Conservation (phyloP, 2,888 invertebrate species). For the Diogma glabrata region DNA sequence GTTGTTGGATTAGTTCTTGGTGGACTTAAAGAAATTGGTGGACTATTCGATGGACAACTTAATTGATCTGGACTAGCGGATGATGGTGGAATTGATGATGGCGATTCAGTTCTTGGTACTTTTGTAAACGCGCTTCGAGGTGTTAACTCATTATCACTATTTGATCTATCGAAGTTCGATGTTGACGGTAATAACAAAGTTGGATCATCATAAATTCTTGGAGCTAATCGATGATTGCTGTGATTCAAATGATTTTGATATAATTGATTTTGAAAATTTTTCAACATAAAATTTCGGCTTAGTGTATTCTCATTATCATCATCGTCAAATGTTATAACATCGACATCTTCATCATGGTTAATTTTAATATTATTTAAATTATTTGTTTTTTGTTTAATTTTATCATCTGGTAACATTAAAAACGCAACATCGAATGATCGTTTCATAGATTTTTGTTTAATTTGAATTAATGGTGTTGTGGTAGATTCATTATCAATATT, state of each 20-base stretch:
- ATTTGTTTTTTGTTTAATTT: conserved; percentile 52
- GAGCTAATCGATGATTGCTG: conserved; percentile 19
- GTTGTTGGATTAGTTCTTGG: conserved; percentile 26
- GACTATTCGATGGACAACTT: conserved; percentile 69
- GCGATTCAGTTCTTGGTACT: conserved; percentile 41
- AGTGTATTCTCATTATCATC: conserved; percentile 3
- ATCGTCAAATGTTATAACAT: conserved; percentile 31
- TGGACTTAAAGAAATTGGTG: conserved; percentile 50
- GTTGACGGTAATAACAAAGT: conserved; percentile 23
- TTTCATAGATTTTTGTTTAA: conserved; percentile 47
- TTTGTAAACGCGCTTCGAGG: conserved; percentile 78
- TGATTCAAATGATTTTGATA: conserved; percentile 24
- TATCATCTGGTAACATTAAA: conserved; percentile 77
- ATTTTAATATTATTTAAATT: conserved; percentile 30
- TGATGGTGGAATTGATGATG: conserved; percentile 52
- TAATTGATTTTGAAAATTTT: conserved; percentile 1
- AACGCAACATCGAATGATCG: conserved; percentile 86
- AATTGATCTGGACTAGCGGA: conserved; percentile 56
- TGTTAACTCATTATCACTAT: conserved; percentile 36
- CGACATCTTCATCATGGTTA: conserved; percentile 35
- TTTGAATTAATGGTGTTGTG: conserved; percentile 10
- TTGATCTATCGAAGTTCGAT: conserved; percentile 10
- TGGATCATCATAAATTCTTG: conserved; percentile 34
- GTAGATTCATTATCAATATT: conserved; percentile 23
- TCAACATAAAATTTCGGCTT: conserved; percentile 1